Conservation (phyloP, 2,797 vertebrate genomes). For the Falco cherrug region DNA sequence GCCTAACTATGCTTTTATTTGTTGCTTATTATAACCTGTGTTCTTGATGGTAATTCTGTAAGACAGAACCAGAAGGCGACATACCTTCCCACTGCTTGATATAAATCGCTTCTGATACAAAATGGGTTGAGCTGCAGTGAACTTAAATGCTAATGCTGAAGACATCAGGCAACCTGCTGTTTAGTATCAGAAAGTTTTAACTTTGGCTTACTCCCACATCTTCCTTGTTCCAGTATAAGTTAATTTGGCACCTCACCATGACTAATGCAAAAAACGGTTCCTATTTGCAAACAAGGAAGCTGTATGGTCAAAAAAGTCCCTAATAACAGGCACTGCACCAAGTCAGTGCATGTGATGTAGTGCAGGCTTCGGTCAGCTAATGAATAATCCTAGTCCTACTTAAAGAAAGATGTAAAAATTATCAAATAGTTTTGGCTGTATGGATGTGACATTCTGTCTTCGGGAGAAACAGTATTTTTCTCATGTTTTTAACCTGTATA, state of each 20-base stretch:
- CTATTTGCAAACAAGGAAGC: conserved; percentile 57
- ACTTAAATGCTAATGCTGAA: conserved; percentile 78
- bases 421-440: not conserved
- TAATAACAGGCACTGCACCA: not conserved
- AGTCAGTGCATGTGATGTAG: not conserved
- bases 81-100: conserved; percentile 78
- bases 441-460: not conserved
- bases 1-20: conserved; percentile 72
- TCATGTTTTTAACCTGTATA: not conserved
- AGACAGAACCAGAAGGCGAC: conserved; percentile 75
- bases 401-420: not conserved
- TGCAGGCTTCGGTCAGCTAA: not conserved
- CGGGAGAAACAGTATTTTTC: not conserved
- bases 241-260: conserved; percentile 44
- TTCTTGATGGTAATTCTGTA: conserved; percentile 76
- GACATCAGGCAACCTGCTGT: conserved; percentile 77
- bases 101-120: conserved; percentile 77
- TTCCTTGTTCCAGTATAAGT: conserved; percentile 22
- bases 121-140: conserved; percentile 75
- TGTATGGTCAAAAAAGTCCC: not conserved
- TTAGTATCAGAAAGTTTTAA: conserved; percentile 75
- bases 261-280: conserved; percentile 33
- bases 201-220: conserved; percentile 52
- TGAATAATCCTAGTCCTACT: not conserved
- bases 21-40: conserved; percentile 66